Percentiles rank a stretch among this genome's conserved stretches.
phyloP scores from a whole-genome alignment of 2,888 invertebrate genomes.

The Craniophora ligustri region DNA sequence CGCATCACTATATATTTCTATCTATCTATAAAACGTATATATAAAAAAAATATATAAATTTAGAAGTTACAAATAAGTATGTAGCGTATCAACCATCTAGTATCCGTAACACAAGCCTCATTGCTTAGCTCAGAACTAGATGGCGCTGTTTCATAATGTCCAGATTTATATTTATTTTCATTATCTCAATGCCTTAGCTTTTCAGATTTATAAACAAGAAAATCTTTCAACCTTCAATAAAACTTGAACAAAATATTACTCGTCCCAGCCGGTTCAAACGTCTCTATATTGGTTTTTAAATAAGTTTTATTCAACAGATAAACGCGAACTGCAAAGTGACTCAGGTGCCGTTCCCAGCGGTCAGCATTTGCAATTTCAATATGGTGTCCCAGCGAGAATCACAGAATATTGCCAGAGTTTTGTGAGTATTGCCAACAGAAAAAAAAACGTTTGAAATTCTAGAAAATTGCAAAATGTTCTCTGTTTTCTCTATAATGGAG shows the following conservation, averaged over 20 bases:
- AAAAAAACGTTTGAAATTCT: too few relatives aligned
- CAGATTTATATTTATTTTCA: too few relatives aligned
- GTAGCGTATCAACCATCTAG: too few relatives aligned
- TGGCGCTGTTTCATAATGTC: too few relatives aligned
- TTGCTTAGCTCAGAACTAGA: too few relatives aligned
- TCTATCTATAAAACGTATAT: too few relatives aligned
- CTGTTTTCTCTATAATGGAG: background rate
- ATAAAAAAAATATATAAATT: too few relatives aligned
- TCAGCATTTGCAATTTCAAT: conserved; percentile 81
- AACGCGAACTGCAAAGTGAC: conserved; percentile 77
- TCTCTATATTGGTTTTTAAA: background rate
- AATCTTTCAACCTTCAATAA: background rate
- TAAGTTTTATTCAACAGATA: conserved; percentile 63
- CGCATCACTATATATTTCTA: too few relatives aligned
- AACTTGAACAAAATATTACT: conserved; percentile 1
- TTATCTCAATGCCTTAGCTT: background rate
- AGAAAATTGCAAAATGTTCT: too few relatives aligned
- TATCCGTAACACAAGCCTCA: too few relatives aligned
- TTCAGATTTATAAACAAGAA: background rate
- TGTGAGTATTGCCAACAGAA: conserved; percentile 66
- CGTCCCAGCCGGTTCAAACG: background rate
- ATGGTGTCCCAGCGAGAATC: conserved; percentile 72
- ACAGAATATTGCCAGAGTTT: conserved; percentile 62
- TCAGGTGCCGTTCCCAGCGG: conserved; percentile 78
- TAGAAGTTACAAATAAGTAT: too few relatives aligned